Evolutionary conservation across 2,888 invertebrate species (phyloP).

Genomic region (Clivina fossor): DNA sequence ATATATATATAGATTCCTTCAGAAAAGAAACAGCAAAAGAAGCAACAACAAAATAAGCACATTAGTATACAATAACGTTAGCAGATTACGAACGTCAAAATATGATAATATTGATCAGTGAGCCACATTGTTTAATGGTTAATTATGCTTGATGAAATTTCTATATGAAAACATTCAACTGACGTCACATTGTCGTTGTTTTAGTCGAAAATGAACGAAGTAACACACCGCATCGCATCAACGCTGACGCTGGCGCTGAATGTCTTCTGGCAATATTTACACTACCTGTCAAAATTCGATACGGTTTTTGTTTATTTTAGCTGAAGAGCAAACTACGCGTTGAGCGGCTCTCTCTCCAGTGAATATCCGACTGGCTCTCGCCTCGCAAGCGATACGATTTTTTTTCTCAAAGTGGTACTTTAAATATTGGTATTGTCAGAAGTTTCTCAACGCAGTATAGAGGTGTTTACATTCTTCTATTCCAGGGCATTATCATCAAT

Average conservation of each 20-base stretch:
- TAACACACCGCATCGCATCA: background rate
- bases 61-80: too few relatives aligned
- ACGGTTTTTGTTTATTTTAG: conserved; percentile 32
- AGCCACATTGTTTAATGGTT: too few relatives aligned
- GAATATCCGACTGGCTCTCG: conserved; percentile 30
- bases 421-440: conserved; percentile 29
- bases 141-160: too few relatives aligned
- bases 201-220: too few relatives aligned
- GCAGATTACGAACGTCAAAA: too few relatives aligned
- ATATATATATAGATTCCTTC: too few relatives aligned
- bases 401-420: conserved; percentile 29
- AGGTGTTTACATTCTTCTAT: conserved; percentile 16
- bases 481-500: conserved; percentile 22
- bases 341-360: conserved; percentile 25
- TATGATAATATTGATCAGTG: too few relatives aligned
- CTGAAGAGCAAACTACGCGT: conserved; percentile 20
- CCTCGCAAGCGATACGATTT: conserved; percentile 28
- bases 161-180: too few relatives aligned
- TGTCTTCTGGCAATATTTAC: conserved; percentile 31
- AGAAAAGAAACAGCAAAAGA: too few relatives aligned
- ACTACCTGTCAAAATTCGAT: conserved; percentile 33
- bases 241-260: too few relatives aligned
- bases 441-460: conserved; percentile 20
- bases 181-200: too few relatives aligned
- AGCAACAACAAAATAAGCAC: too few relatives aligned